These are phyloP conservation scores for Syngnathus rostellatus DNA, from an alignment of 2,797 vertebrate genomes.

Conservation along the genomic window DNA sequence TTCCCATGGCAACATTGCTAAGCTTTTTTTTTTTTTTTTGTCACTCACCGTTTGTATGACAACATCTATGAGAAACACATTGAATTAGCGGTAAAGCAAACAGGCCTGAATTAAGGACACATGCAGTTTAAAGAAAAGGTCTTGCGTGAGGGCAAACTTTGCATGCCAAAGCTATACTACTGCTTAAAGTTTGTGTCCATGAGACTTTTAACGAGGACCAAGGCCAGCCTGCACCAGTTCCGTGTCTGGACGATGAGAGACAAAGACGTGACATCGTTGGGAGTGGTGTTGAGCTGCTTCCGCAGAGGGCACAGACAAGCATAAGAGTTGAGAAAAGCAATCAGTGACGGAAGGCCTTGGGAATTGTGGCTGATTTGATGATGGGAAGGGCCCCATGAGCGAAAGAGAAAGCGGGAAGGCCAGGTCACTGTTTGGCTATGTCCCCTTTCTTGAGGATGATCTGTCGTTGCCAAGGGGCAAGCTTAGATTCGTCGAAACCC, in stretches of 20 bases:
- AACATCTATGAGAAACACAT: conserved; percentile 24
- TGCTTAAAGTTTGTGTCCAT: conserved; percentile 19
- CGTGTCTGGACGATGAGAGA: conserved; percentile 16
- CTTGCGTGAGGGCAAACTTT: conserved; percentile 30
- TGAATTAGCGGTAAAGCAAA: conserved; percentile 8
- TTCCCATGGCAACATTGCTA: conserved; percentile 21
- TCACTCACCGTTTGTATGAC: conserved; percentile 10
- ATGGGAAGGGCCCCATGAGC: conserved; percentile 8
- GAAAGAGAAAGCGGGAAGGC: conserved; percentile 12
- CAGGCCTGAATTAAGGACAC: conserved; percentile 14
- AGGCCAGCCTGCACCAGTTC: conserved; percentile 10
- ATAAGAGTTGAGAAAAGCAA: conserved; percentile 19
- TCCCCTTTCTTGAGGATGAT: conserved; percentile 97
- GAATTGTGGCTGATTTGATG: conserved; percentile 10
- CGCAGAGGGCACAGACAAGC: conserved; percentile 9
- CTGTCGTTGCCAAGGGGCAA: conserved; percentile 96
- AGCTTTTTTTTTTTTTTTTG: conserved; percentile 11
- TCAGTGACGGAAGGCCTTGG: conserved; percentile 38
- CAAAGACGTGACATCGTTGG: conserved; percentile 10
- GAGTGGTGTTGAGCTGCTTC: too few species aligned
- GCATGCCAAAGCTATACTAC: conserved; percentile 18
- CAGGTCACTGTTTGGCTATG: conserved; percentile 81
- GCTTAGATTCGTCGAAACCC: conserved; percentile 92
- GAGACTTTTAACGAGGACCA: conserved; percentile 23
- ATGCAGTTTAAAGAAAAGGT: conserved; percentile 27